Conservation (phyloP, 2,797 vertebrate genomes). For the Lutra lutra region DNA sequence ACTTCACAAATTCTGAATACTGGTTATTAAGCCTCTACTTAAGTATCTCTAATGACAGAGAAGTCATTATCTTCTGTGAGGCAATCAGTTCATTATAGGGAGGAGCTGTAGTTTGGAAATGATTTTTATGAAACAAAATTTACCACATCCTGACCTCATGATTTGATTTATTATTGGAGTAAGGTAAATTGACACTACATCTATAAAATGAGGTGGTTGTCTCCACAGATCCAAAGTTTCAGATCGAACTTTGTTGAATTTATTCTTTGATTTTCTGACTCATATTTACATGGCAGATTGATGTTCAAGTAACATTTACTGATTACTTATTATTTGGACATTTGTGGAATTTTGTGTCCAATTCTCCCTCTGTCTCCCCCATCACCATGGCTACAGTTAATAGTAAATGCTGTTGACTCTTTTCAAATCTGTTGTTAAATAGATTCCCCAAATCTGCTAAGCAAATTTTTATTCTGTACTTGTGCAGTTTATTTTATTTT, state of each 20-base stretch:
- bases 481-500: slow-evolving; percentile 35
- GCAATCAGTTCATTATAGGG: background rate
- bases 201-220: background rate
- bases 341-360: slow-evolving; percentile 51
- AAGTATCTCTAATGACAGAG: background rate
- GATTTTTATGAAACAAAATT: slow-evolving; percentile 17
- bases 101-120: background rate
- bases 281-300: slow-evolving; percentile 37
- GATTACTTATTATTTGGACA: slow-evolving; percentile 28
- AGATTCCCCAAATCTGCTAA: slow-evolving; percentile 42
- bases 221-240: background rate
- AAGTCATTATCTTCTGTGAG: background rate
- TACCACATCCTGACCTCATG: background rate
- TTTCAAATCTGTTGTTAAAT: slow-evolving; percentile 51
- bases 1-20: background rate
- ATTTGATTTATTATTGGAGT: slow-evolving; percentile 19
- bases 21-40: slow-evolving; percentile 25
- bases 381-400: slow-evolving; percentile 33
- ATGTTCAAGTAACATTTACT: slow-evolving; percentile 31
- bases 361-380: background rate
- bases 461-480: slow-evolving; percentile 18
- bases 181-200: background rate
- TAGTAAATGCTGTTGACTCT: slow-evolving; percentile 14
- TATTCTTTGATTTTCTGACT: slow-evolving; percentile 29
- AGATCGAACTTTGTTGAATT: slow-evolving; percentile 30